A percentile compares a stretch with the other conserved stretches of the same genome.
phyloP scores from a whole-genome alignment of 2,797 vertebrate species.

The Macrochelys suwanniensis region DNA sequence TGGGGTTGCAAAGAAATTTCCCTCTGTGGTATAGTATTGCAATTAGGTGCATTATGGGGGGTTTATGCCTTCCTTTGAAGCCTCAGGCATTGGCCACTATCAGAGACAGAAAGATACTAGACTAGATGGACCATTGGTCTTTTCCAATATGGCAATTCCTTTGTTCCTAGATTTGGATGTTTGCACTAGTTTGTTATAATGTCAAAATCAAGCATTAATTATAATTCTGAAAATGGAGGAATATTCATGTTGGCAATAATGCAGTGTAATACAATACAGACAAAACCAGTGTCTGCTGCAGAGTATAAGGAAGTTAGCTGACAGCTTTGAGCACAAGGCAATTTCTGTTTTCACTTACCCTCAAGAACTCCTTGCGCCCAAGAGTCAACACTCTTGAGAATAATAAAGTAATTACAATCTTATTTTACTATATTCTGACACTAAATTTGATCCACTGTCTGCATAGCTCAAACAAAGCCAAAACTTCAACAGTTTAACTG shows the following conservation, averaged over 20 bases:
- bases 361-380: constrained; percentile 73
- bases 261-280: constrained; percentile 64
- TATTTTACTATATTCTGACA: constrained; percentile 77
- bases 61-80: constrained; percentile 70
- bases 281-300: constrained; percentile 67
- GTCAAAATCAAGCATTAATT: constrained; percentile 75
- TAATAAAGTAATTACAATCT: constrained; percentile 81
- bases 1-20: constrained; percentile 75
- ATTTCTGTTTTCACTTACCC: constrained; percentile 81
- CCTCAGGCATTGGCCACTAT: constrained; percentile 71
- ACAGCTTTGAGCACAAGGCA: constrained; percentile 78
- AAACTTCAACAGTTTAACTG: constrained; percentile 62
- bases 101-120: constrained; percentile 52
- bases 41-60: constrained; percentile 75
- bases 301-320: constrained; percentile 73
- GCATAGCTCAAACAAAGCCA: constrained; percentile 69
- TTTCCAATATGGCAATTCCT: constrained; percentile 53
- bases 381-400: constrained; percentile 76
- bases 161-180: constrained; percentile 60
- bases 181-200: constrained; percentile 70
- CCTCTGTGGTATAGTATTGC: constrained; percentile 67
- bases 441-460: constrained; percentile 74
- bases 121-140: constrained; percentile 56
- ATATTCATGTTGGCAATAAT: constrained; percentile 77
- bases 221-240: constrained; percentile 77